A percentile compares a stretch with the other conserved stretches of the same genome.
Evolutionary conservation across 1,140 invertebrate species (phyloP).

Genomic region (Bombus pascuorum): DNA sequence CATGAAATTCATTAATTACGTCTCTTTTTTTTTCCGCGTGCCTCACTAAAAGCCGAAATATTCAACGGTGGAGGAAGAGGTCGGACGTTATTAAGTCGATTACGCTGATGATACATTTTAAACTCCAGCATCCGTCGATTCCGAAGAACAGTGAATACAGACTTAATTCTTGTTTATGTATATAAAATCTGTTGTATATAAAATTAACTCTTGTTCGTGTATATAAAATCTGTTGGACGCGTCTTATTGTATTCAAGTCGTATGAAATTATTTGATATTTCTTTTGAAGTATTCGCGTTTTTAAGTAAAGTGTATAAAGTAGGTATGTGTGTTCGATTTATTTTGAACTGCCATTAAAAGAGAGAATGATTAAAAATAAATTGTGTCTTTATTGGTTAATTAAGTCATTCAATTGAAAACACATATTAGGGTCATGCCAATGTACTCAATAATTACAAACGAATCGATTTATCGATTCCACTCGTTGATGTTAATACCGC

Average conservation of each 20-base stretch:
- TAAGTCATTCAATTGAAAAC: conserved; percentile 17
- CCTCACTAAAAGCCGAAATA: neutral
- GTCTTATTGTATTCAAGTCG: too few species aligned
- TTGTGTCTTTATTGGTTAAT: neutral
- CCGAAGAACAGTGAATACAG: too few species aligned
- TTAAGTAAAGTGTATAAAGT: too few species aligned
- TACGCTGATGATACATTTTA: neutral
- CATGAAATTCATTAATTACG: conserved; percentile 47
- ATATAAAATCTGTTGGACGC: too few species aligned
- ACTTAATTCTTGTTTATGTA: too few species aligned
- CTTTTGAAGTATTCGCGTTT: too few species aligned
- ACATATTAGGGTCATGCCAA: conserved; percentile 4
- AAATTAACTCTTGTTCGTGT: too few species aligned
- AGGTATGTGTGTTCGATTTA: neutral
- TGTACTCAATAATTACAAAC: conserved; percentile 3
- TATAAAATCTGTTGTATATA: too few species aligned
- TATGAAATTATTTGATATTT: too few species aligned
- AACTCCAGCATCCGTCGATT: neutral
- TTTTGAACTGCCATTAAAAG: neutral
- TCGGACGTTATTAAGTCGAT: conserved; percentile 13
- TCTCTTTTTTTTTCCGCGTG: neutral
- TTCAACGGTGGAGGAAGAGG: neutral
- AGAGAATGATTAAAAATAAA: conserved; percentile 9
- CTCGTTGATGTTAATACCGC: neutral
- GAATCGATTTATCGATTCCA: conserved; percentile 20